A percentile compares a stretch with the other conserved stretches of the same genome.
Evolutionary conservation across 2,888 invertebrate species (phyloP).

Genomic region (Rotaria magnacalcarata): DNA sequence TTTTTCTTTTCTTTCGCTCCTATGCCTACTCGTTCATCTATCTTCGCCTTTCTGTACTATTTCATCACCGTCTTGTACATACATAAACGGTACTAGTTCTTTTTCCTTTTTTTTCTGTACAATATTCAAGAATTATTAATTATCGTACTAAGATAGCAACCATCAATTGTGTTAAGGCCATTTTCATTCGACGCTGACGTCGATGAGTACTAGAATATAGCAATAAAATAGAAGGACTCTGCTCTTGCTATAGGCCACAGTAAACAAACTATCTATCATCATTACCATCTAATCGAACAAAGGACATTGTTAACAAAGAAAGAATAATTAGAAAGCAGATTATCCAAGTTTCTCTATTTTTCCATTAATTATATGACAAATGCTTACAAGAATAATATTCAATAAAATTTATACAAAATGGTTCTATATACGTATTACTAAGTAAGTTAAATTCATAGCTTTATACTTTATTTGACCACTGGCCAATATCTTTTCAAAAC

Average conservation of each 20-base stretch:
- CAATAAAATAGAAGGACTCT: slow-evolving; percentile 12
- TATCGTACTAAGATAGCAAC: slow-evolving; percentile 18
- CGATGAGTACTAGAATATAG: neutral
- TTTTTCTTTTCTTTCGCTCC: neutral
- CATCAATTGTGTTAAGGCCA: neutral
- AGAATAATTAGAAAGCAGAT: neutral
- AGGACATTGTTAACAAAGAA: neutral
- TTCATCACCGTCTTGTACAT: neutral
- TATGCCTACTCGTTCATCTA: neutral
- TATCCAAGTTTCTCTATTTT: neutral
- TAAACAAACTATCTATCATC: neutral
- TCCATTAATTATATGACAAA: neutral
- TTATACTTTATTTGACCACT: neutral
- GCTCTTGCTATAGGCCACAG: neutral
- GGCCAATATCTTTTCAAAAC: slow-evolving; percentile 18
- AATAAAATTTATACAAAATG: neutral
- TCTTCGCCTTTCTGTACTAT: neutral
- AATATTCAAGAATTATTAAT: slow-evolving; percentile 29
- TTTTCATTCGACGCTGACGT: neutral
- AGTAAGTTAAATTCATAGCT: neutral
- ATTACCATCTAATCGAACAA: slow-evolving; percentile 3
- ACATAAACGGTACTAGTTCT: neutral
- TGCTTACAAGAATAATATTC: neutral
- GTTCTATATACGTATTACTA: neutral
- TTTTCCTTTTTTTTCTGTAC: neutral